Conservation (phyloP, 2,888 invertebrate species). For the Thymelicus lineola region DNA sequence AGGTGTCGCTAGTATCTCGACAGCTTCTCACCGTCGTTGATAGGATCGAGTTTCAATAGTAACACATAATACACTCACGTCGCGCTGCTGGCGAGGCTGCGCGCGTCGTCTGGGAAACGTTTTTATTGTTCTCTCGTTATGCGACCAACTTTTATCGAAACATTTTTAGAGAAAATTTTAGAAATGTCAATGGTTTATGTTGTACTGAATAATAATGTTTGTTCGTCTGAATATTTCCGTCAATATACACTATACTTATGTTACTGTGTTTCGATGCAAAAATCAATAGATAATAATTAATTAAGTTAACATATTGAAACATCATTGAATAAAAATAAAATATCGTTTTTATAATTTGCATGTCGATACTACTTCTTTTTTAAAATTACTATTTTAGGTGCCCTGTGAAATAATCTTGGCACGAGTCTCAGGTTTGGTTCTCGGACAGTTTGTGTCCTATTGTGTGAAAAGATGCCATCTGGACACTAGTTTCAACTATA, state of each 20-base stretch:
- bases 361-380: too few relatives aligned
- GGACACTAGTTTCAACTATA: too few relatives aligned
- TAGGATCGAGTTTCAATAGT: conserved; percentile 29
- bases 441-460: too few relatives aligned
- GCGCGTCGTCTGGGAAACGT: conserved; percentile 33
- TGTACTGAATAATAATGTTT: conserved; percentile 4
- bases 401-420: too few relatives aligned
- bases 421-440: too few relatives aligned
- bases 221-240: background rate
- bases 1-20: conserved; percentile 17
- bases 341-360: too few relatives aligned
- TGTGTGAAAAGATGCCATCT: too few relatives aligned
- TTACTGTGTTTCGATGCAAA: too few relatives aligned
- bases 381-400: too few relatives aligned
- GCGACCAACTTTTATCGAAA: conserved; percentile 24
- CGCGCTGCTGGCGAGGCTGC: conserved; percentile 39
- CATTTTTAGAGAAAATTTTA: conserved; percentile 11
- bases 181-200: background rate
- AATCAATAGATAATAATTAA: too few relatives aligned
- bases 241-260: background rate
- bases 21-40: background rate
- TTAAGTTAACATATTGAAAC: too few relatives aligned
- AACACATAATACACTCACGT: conserved; percentile 21
- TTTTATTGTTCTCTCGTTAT: conserved; percentile 25
- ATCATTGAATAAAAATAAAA: too few relatives aligned